Base-by-base conservation (phyloP, 2,888 invertebrate genomes). In the Conomelus anceps region DNA sequence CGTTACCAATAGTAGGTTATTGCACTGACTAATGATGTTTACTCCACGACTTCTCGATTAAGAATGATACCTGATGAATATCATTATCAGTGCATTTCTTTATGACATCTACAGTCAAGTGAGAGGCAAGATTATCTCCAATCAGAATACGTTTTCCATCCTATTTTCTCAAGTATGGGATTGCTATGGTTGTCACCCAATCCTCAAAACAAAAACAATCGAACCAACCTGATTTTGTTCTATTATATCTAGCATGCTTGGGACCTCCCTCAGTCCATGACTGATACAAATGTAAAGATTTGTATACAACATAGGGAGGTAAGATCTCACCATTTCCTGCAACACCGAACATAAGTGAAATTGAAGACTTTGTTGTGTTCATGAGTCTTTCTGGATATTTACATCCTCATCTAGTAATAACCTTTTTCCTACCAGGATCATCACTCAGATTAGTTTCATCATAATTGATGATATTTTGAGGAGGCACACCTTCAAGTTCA, bases 381-480 rank as follows among this genome's bases (percentile, higher is more conserved):
- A n/a, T n/a, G n/a, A n/a, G n/a, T n/a, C n/a, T n/a, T n/a, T n/a
- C n/a, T 7, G 26, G 26, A 26, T 26, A 26, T 26, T 26, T 26
- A 24, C 34, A 22, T 22, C 90, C 91, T 22, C 91, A 85, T 86
- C 89, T 87, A 20, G 87, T 20, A 22, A 91, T 91, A 22, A 26
- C 26, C 26, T 26, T 26, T 26, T 11, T 4, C 23, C 85, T 88
- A 13, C 92, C 92, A n/a, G 92, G 92, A 88, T 93, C 92, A 90
- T 92, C 92, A 17, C 89, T 89, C 1, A 93, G 89, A 85, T 92
- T 92, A 7, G 92, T 92, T 89, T 92, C 92, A 89, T 92, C 92
- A 90, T 92, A 93, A 86, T 93, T 92, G 9, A 92, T 87, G 6
- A 91, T 89, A 84, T 90, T 89, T 22, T 26, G 63, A 17, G 89